Evolutionary conservation across 2,113 vertebrate genomes (phyloP).

Genomic region (Lepidothrix coronata): DNA sequence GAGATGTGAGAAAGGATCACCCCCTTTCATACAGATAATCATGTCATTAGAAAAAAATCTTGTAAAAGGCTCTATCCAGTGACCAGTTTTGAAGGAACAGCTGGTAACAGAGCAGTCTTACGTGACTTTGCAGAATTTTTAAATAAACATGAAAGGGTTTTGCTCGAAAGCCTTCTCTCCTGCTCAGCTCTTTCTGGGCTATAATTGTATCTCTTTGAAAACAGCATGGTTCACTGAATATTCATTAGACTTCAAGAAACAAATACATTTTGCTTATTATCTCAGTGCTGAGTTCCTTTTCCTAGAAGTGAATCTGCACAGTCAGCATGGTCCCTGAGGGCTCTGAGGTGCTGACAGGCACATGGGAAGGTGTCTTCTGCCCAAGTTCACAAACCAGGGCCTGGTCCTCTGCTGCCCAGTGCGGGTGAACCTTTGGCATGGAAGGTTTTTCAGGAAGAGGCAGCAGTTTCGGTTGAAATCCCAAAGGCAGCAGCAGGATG

Average conservation of each 20-base stretch:
- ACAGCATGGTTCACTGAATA: not conserved
- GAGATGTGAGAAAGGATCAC: not conserved
- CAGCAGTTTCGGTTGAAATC: not conserved
- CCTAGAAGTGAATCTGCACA: not conserved
- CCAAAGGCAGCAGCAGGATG: not conserved
- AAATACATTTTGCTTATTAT: not conserved
- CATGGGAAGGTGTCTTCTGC: rapidly evolving
- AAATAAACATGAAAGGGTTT: not conserved
- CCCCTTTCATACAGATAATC: not conserved
- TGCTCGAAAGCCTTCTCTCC: not conserved
- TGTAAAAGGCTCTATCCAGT: not conserved
- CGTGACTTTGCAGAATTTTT: not conserved
- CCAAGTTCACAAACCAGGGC: not conserved
- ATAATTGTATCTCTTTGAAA: slow-evolving; percentile 10
- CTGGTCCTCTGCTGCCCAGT: not conserved
- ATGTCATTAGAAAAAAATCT: not conserved
- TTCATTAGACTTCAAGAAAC: not conserved
- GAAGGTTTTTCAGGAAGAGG: not conserved
- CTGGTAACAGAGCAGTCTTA: not conserved
- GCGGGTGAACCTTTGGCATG: not conserved
- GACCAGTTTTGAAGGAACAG: not conserved
- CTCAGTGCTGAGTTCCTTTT: not conserved
- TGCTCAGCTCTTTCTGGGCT: not conserved
- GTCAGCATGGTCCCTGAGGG: rapidly evolving
- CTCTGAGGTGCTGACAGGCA: not conserved